A percentile compares a stretch with the other conserved stretches of the same genome.
Conservation (phyloP, 2,113 vertebrate species). For the Mastomys coucha region DNA sequence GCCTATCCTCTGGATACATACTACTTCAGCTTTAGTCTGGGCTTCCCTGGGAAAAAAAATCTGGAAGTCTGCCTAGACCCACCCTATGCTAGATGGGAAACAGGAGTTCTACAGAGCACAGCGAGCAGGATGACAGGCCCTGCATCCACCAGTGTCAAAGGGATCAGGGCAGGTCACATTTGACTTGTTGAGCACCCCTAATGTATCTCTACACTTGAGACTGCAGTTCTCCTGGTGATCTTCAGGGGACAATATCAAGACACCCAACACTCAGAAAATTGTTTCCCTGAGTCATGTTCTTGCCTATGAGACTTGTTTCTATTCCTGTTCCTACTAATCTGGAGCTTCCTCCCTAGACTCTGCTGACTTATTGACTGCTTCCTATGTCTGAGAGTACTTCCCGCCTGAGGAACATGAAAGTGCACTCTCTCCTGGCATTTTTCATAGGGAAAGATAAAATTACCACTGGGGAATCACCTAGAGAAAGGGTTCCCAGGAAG, state of each 20-base stretch:
- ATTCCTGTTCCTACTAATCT: background rate
- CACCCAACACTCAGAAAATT: background rate
- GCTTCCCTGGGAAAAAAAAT: background rate
- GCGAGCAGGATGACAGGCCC: background rate
- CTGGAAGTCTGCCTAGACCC: background rate
- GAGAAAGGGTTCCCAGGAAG: background rate
- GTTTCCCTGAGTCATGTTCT: background rate
- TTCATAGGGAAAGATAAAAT: background rate
- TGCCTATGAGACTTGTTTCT: background rate
- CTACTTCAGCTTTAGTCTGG: background rate
- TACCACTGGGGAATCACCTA: background rate
- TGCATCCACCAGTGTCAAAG: background rate
- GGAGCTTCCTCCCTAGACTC: background rate
- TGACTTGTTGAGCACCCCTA: background rate
- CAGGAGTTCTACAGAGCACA: background rate
- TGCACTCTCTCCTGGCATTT: background rate
- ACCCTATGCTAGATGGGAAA: background rate
- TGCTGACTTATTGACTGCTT: background rate
- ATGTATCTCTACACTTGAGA: background rate
- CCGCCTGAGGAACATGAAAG: background rate
- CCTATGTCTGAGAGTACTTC: background rate
- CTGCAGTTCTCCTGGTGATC: background rate
- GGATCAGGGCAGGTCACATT: background rate
- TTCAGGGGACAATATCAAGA: background rate
- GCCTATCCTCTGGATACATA: background rate